A percentile compares a stretch with the other conserved stretches of the same genome.
phyloP scores from a whole-genome alignment of 92 coral and sea anemone genomes.

The Isaurus tuberculatus region DNA sequence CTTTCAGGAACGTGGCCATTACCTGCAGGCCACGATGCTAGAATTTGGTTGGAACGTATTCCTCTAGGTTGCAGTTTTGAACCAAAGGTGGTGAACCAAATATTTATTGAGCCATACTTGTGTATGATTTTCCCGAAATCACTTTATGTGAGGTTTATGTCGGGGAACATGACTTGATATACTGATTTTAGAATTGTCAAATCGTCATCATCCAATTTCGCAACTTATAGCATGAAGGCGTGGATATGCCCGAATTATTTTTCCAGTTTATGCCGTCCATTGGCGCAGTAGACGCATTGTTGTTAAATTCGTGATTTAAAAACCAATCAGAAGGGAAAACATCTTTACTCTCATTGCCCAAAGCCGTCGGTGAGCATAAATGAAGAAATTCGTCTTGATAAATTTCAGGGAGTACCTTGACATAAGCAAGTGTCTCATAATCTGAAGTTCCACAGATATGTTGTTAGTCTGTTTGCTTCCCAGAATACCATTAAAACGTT shows the following conservation, averaged over 20 bases:
- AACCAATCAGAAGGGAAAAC: constrained; percentile 50
- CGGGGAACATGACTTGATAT: constrained; percentile 64
- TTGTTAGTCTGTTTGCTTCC: constrained; percentile 65
- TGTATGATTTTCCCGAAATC: constrained; percentile 56
- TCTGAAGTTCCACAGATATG: constrained; percentile 65
- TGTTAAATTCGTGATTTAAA: constrained; percentile 46
- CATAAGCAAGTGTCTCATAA: constrained; percentile 65
- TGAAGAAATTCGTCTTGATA: constrained; percentile 54
- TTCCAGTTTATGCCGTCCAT: constrained; percentile 57
- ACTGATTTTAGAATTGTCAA: constrained; percentile 46
- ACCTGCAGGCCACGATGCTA: constrained; percentile 74
- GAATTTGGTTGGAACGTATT: constrained; percentile 62
- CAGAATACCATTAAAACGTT: constrained; percentile 53
- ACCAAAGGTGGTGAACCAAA: constrained; percentile 62
- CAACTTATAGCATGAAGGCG: constrained; percentile 54
- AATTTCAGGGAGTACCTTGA: constrained; percentile 59
- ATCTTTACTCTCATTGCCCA: constrained; percentile 38
- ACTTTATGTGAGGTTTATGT: constrained; percentile 27
- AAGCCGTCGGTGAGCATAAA: constrained; percentile 56
- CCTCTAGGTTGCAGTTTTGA: constrained; percentile 70
- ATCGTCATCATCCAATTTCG: constrained; percentile 63
- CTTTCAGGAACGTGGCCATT: constrained; percentile 56
- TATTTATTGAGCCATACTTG: constrained; percentile 62
- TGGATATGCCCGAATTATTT: constrained; percentile 31
- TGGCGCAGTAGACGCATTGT: constrained; percentile 59